phyloP scores from a whole-genome alignment of 1,140 invertebrate genomes.

The Anthonomus grandis region DNA sequence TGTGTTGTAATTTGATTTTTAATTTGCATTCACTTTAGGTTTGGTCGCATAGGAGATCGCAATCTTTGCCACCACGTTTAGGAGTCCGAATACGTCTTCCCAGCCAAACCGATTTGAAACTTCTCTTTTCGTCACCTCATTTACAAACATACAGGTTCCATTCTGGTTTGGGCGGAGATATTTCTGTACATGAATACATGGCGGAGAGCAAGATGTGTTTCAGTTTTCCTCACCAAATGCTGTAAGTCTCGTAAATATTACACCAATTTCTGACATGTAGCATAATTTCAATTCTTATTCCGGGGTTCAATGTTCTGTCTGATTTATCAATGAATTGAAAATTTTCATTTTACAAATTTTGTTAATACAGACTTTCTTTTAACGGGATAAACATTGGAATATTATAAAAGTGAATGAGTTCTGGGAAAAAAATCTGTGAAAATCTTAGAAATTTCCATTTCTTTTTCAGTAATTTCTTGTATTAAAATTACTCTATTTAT shows the following conservation, averaged over 20 bases:
- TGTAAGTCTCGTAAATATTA: conserved; percentile 64
- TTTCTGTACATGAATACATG: conserved; percentile 91
- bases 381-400: too few species aligned
- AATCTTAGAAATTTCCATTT: too few species aligned
- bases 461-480: too few species aligned
- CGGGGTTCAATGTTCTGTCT: too few species aligned
- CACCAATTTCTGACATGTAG: not conserved
- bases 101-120: conserved; percentile 64
- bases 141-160: conserved; percentile 88
- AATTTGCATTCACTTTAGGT: conserved; percentile 45
- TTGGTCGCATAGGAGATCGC: conserved; percentile 73
- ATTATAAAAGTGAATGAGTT: too few species aligned
- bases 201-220: conserved; percentile 85
- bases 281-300: too few species aligned
- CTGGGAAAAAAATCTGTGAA: too few species aligned
- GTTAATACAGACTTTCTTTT: too few species aligned
- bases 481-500: too few species aligned
- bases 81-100: conserved; percentile 79
- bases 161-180: conserved; percentile 84
- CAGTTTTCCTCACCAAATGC: conserved; percentile 79
- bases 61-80: conserved; percentile 78
- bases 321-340: too few species aligned
- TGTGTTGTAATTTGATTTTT: not conserved
- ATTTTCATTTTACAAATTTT: too few species aligned
- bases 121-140: conserved; percentile 72